Conservation (phyloP, 2,113 vertebrate species). For the Varanus komodoensis region DNA sequence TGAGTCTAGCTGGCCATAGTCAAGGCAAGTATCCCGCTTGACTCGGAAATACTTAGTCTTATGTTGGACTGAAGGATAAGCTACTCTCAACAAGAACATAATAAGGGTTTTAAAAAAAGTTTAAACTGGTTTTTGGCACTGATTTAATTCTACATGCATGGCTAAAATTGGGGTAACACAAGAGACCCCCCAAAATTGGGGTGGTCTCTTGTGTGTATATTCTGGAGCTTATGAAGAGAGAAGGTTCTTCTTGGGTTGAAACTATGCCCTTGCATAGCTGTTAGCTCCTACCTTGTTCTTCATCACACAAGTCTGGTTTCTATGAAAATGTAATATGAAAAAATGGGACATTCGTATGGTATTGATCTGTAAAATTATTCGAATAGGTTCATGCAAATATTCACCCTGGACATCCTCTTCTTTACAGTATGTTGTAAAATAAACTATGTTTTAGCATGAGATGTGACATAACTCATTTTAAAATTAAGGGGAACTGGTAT, state of each 20-base stretch:
- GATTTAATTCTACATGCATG: neutral
- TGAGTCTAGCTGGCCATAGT: slow-evolving; percentile 26
- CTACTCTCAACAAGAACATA: slow-evolving; percentile 40
- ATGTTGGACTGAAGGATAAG: slow-evolving; percentile 46
- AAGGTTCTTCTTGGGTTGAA: neutral
- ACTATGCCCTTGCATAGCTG: neutral
- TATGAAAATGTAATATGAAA: neutral
- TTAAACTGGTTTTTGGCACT: too few species aligned
- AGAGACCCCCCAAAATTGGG: neutral
- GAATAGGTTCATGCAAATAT: slow-evolving; percentile 10
- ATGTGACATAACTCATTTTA: neutral
- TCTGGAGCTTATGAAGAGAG: neutral
- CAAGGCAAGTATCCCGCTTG: slow-evolving; percentile 47
- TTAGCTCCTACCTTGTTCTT: neutral
- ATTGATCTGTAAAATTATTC: rapidly evolving
- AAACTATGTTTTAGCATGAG: slow-evolving; percentile 15
- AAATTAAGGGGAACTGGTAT: slow-evolving; percentile 31
- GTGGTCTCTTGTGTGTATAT: neutral
- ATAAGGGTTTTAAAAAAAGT: slow-evolving; percentile 22
- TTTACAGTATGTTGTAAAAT: neutral
- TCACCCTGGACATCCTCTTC: slow-evolving; percentile 23
- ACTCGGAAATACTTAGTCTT: slow-evolving; percentile 52
- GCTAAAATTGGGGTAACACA: neutral
- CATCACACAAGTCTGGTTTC: neutral
- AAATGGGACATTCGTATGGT: neutral